Evolutionary conservation across 1,140 invertebrate species (phyloP).

Genomic region (Drosophila kepulauana): DNA sequence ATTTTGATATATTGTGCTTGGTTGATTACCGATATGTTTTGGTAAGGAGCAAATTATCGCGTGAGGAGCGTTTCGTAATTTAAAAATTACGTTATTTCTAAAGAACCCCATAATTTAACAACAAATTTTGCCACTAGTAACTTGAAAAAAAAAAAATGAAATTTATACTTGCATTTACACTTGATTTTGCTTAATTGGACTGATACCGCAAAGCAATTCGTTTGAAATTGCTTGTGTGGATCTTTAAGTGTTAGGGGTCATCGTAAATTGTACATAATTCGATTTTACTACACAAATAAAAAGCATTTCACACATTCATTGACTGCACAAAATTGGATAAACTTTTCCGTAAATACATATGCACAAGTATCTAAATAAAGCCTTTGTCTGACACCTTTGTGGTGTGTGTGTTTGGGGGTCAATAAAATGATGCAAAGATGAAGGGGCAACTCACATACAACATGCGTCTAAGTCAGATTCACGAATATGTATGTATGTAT

Average conservation of each 20-base stretch:
- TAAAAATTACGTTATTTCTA: background rate
- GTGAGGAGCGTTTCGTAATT: background rate
- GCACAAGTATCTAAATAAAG: background rate
- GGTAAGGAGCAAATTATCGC: background rate
- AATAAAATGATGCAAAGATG: conserved; percentile 23
- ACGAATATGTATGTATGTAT: conserved; percentile 2
- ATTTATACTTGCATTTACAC: background rate
- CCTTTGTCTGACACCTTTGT: background rate
- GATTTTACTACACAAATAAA: background rate
- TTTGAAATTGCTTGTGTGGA: background rate
- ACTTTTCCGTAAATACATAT: conserved; percentile 3
- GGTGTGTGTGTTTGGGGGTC: conserved; percentile 28
- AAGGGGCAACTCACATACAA: conserved; percentile 10
- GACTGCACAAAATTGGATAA: conserved; percentile 10
- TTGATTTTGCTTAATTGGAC: conserved; percentile 8
- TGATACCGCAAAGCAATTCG: background rate
- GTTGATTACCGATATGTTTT: background rate
- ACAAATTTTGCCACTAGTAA: background rate
- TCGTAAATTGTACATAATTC: background rate
- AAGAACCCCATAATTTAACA: background rate
- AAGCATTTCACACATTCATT: conserved; percentile 2
- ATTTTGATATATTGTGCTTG: background rate
- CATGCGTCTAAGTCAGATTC: conserved; percentile 19
- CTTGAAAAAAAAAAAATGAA: background rate
- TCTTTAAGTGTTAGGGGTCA: background rate